A percentile compares a stretch with the other conserved stretches of the same genome.
phyloP scores from a whole-genome alignment of 2,888 invertebrate genomes.

The Drosophila falleni region DNA sequence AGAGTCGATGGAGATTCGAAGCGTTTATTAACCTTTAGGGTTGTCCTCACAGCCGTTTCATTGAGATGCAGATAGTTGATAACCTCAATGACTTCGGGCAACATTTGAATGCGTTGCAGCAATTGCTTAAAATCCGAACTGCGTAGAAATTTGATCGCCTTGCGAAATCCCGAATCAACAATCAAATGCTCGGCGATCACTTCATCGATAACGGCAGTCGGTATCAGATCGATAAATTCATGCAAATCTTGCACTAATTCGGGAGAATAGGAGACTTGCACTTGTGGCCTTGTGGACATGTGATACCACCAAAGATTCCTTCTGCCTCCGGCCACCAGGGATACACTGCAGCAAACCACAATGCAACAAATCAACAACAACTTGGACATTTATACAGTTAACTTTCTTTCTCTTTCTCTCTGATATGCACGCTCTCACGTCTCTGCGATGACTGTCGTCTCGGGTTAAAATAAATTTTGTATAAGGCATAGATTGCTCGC shows the following conservation, averaged over 20 bases:
- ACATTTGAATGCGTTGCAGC: slow-evolving; percentile 57
- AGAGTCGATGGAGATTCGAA: not conserved
- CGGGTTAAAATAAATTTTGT: slow-evolving; percentile 11
- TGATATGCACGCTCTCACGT: not conserved
- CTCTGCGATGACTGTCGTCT: slow-evolving; percentile 23
- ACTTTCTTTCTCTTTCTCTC: not conserved
- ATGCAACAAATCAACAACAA: slow-evolving; percentile 13
- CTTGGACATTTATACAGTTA: slow-evolving; percentile 23
- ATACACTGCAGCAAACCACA: slow-evolving; percentile 34
- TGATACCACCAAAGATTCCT: slow-evolving; percentile 17
- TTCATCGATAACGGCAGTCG: slow-evolving; percentile 64
- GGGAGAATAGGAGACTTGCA: slow-evolving; percentile 63
- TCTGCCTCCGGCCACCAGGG: slow-evolving; percentile 10
- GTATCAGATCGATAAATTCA: slow-evolving; percentile 75
- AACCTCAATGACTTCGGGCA: slow-evolving; percentile 77
- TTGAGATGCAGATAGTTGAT: slow-evolving; percentile 78
- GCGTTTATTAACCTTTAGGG: not conserved
- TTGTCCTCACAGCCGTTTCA: slow-evolving; percentile 36
- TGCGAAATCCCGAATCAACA: slow-evolving; percentile 74
- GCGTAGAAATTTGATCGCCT: slow-evolving; percentile 68
- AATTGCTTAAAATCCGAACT: slow-evolving; percentile 71
- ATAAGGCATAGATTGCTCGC: slow-evolving; percentile 2
- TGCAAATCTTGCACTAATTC: slow-evolving; percentile 74
- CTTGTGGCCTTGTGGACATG: slow-evolving; percentile 1
- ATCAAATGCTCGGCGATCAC: slow-evolving; percentile 74